Conservation (phyloP, 2,113 vertebrate genomes). For the Ammodytes marinus region DNA sequence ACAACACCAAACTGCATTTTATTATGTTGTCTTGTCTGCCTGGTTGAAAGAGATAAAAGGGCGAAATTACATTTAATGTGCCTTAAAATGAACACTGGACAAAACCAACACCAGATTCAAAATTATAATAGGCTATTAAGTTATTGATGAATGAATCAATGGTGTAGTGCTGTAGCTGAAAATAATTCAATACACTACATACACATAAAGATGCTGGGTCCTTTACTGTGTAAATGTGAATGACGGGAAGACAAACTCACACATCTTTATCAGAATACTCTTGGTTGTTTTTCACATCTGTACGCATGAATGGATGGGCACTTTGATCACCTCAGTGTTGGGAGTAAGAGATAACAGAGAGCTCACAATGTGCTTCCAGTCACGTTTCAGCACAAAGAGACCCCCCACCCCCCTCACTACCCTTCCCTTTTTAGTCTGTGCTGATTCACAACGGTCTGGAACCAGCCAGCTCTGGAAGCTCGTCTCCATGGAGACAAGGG, state of each 20-base stretch:
- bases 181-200: background rate
- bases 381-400: constrained; percentile 77
- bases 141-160: constrained; percentile 12
- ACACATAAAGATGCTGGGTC: background rate
- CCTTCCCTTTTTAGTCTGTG: constrained; percentile 68
- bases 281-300: constrained; percentile 15
- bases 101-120: background rate
- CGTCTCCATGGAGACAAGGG: constrained; percentile 85
- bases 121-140: background rate
- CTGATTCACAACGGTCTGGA: constrained; percentile 83
- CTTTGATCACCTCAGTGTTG: constrained; percentile 55
- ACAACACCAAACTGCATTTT: constrained; percentile 8
- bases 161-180: background rate
- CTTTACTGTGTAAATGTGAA: background rate
- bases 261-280: constrained; percentile 3
- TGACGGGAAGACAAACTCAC: background rate
- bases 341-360: constrained; percentile 36
- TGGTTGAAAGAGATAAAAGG: background rate
- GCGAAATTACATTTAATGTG: constrained; percentile 9
- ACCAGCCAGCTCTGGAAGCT: constrained; percentile 76
- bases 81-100: background rate
- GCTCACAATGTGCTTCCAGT: constrained; percentile 62
- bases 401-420: constrained; percentile 11
- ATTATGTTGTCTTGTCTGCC: background rate
- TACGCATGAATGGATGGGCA: background rate